Percentiles rank a stretch among this genome's conserved stretches.
phyloP scores from a whole-genome alignment of 92 coral and sea anemone species.

The Siderastrea siderea region DNA sequence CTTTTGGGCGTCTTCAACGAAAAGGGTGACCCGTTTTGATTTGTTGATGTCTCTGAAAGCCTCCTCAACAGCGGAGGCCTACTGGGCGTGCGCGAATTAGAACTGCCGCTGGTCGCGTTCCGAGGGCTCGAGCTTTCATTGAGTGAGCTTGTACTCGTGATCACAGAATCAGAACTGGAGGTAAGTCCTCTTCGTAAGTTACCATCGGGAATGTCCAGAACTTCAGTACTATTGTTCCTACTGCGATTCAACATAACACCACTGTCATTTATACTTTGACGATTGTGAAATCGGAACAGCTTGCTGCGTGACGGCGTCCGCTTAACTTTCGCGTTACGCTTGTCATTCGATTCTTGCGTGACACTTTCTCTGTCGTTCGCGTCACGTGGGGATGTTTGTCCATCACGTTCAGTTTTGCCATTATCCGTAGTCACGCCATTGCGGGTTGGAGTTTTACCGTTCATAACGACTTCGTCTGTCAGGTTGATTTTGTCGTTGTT shows the following conservation, averaged over 20 bases:
- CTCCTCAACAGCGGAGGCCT: constrained; percentile 79
- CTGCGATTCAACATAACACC: constrained; percentile 74
- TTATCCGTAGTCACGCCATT: constrained; percentile 17
- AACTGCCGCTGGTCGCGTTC: constrained; percentile 46
- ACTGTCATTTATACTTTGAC: constrained; percentile 77
- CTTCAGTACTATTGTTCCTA: constrained; percentile 80
- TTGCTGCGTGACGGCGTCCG: constrained; percentile 68
- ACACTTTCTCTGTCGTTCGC: constrained; percentile 40
- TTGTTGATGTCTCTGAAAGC: constrained; percentile 82
- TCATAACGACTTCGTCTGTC: constrained; percentile 20
- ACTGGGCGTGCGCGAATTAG: constrained; percentile 61
- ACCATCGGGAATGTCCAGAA: constrained; percentile 63
- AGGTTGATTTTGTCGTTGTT: constrained; percentile 6
- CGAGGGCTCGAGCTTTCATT: constrained; percentile 71
- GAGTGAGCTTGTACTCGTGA: constrained; percentile 74
- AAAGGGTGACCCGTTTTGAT: constrained; percentile 46
- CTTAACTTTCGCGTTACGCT: constrained; percentile 38
- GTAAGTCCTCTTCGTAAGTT: constrained; percentile 51
- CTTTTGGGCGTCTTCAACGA: constrained; percentile 67
- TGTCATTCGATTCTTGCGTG: constrained; percentile 30
- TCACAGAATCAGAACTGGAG: constrained; percentile 90
- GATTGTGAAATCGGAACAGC: constrained; percentile 71
- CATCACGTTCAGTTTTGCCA: background rate
- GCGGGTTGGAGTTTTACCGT: constrained; percentile 35
- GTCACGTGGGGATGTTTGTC: constrained; percentile 29